phyloP scores from a whole-genome alignment of 1,140 invertebrate genomes.

The Eulimnadia texana region DNA sequence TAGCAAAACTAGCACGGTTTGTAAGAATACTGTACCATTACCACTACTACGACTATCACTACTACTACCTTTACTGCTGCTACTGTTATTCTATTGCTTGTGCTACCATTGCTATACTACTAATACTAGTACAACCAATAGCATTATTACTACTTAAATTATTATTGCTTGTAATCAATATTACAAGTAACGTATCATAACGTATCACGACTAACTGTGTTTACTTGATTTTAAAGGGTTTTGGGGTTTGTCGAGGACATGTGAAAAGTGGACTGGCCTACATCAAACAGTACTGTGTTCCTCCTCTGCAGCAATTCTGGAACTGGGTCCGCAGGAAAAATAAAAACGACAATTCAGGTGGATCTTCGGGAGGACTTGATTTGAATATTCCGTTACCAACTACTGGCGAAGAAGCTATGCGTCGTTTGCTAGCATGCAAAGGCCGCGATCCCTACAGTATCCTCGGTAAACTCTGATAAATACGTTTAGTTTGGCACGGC shows the following conservation, averaged over 20 bases:
- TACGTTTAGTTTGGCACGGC: no score
- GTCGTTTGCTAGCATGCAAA: constrained; percentile 74
- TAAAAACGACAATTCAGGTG: neutral
- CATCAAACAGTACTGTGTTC: constrained; percentile 3
- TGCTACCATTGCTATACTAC: no score
- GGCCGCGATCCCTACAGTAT: constrained; percentile 84
- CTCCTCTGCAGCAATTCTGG: constrained; percentile 1
- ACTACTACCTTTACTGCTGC: no score
- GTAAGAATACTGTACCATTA: no score
- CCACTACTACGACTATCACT: no score
- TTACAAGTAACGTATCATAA: no score
- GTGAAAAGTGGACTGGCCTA: constrained; percentile 1
- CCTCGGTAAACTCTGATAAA: neutral
- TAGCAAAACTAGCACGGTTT: no score
- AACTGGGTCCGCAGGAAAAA: constrained; percentile 2
- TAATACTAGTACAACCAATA: no score
- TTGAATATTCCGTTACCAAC: constrained; percentile 67
- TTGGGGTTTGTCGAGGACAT: neutral
- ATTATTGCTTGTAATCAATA: no score
- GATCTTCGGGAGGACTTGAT: constrained; percentile 43
- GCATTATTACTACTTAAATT: no score
- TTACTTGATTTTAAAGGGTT: neutral
- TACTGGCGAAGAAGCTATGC: constrained; percentile 88
- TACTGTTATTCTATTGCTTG: no score
- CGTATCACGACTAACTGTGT: no score